Conservation (phyloP, 2,888 invertebrate genomes). For the Yponomeuta evonymella region DNA sequence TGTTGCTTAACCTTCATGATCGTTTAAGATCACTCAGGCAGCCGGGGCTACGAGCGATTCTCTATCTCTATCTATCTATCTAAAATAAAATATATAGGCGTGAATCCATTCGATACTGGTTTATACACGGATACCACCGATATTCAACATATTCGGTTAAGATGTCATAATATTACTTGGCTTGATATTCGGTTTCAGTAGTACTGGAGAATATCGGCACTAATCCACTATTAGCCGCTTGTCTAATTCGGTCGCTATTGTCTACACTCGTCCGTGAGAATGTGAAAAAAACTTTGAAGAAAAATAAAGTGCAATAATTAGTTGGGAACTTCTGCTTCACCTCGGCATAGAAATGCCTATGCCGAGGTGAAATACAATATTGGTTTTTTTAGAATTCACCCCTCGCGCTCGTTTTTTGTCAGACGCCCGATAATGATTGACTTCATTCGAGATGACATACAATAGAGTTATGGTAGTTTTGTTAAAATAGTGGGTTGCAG, state of each 20-base stretch:
- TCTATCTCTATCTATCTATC: too few relatives aligned
- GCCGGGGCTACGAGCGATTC: too few relatives aligned
- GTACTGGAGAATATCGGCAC: too few relatives aligned
- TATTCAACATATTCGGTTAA: too few relatives aligned
- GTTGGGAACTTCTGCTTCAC: not conserved
- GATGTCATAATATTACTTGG: too few relatives aligned
- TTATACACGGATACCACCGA: not conserved
- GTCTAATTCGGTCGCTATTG: constrained; percentile 13
- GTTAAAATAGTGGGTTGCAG: not conserved
- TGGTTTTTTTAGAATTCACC: not conserved
- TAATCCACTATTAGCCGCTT: not conserved
- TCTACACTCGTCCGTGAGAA: constrained; percentile 6
- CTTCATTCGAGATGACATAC: not conserved
- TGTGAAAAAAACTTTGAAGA: constrained; percentile 4
- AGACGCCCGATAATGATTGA: not conserved
- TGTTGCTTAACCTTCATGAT: too few relatives aligned
- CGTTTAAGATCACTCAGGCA: too few relatives aligned
- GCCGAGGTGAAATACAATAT: not conserved
- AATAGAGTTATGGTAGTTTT: not conserved
- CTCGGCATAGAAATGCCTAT: not conserved
- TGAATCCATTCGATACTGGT: too few relatives aligned
- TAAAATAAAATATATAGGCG: too few relatives aligned
- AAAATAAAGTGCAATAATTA: constrained; percentile 8
- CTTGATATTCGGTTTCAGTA: too few relatives aligned
- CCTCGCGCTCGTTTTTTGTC: not conserved